Base-by-base conservation (phyloP, 1,140 invertebrate genomes). In the Chelonus insularis region DNA sequence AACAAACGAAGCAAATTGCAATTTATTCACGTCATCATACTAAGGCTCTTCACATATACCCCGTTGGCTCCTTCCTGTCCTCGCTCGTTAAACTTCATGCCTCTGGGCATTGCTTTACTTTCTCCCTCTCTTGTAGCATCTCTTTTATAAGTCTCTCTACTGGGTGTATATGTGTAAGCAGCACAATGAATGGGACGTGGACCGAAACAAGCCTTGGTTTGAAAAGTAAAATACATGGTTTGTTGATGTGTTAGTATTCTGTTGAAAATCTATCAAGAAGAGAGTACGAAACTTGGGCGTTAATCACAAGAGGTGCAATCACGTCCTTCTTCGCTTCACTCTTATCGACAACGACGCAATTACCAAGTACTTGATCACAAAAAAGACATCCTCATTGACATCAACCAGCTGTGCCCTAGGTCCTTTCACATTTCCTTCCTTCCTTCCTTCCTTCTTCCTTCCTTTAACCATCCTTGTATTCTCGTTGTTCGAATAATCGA, bases 1-100 rank as follows among this genome's bases (percentile, higher is more conserved):
- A 65, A 65, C 60, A 51, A 65, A 65, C 43, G 64, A 39, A 59
- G 64, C 60, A 65, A 62, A 65, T 65, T 62, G 60, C 64, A 62
- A 62, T 62, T 65, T 65, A 65, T 65, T 62, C 60, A 60, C 64
- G 60, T 59, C 43, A 60, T 65, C 51, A 50, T 51, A 45, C 34
- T 29, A 39, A 55, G 52, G 52, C 52, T 18, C 52, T 55, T 18
- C 23, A 23, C 52, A 55, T 12, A 29, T 37, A 18, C 12, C 32
- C 52, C 32, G 52, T 55, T 55, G 29, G 52, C 34, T 55, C 16
- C 52, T 55, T 55, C 52, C 52, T 55, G 52, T 55, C 18, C 11
- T 37, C 41, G 45, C 9, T 32, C 34, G 14, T 16, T 37, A 54
- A 55, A 48, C 11, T 11, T 11, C 18, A 48, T 23, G 23, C 23